Evolutionary conservation across 2,797 vertebrate genomes (phyloP).

Genomic region (Gymnothorax javanicus): DNA sequence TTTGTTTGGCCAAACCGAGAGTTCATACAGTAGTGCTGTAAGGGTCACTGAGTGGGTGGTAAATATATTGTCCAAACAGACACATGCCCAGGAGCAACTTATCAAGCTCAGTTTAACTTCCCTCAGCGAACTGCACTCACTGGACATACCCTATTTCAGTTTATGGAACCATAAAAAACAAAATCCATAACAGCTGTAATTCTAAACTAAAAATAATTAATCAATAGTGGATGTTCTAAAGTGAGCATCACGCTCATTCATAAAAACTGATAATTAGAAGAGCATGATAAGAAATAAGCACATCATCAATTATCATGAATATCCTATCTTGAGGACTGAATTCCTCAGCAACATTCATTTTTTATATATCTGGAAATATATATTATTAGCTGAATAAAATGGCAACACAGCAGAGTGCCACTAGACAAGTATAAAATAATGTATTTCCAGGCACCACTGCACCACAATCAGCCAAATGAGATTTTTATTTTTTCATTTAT

Average conservation of each 20-base stretch:
- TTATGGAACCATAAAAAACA: not conserved
- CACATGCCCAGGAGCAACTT: not conserved
- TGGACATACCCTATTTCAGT: not conserved
- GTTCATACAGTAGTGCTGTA: not conserved
- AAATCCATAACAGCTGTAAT: not conserved
- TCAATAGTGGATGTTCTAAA: not conserved
- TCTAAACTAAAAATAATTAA: not conserved
- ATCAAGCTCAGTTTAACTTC: not conserved
- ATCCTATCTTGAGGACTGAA: too few relatives aligned
- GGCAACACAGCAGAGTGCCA: too few relatives aligned
- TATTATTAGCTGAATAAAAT: too few relatives aligned
- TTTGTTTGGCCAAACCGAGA: not conserved
- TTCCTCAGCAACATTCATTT: too few relatives aligned
- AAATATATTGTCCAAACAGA: not conserved
- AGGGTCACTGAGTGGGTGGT: not conserved
- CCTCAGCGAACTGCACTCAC: not conserved
- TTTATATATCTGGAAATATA: too few relatives aligned
- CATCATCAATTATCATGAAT: too few relatives aligned
- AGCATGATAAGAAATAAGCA: not conserved
- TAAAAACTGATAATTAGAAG: not conserved
- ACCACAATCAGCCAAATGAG: not conserved
- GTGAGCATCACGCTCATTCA: not conserved
- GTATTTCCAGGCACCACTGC: not conserved
- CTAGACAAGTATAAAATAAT: not conserved
- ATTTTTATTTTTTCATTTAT: not conserved